Conservation (phyloP, 2,797 vertebrate genomes). For the Kryptopterus vitreolus region DNA sequence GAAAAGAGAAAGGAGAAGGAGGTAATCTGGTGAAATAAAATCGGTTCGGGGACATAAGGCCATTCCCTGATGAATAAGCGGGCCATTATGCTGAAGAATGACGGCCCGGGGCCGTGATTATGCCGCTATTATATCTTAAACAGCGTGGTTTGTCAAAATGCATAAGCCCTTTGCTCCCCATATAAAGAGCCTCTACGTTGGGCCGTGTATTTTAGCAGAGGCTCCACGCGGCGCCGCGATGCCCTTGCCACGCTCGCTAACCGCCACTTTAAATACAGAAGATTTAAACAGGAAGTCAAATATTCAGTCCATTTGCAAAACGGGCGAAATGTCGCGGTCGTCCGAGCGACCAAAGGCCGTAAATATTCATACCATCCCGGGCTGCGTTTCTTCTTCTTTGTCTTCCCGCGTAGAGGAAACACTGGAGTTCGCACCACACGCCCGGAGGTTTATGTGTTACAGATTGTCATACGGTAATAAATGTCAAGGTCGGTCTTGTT, state of each 20-base stretch:
- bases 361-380: conserved; percentile 25
- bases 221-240: conserved; percentile 67
- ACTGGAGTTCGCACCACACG: conserved; percentile 33
- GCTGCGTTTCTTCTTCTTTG: not conserved
- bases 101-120: conserved; percentile 87
- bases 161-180: conserved; percentile 70
- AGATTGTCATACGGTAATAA: conserved; percentile 64
- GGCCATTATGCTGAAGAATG: conserved; percentile 89
- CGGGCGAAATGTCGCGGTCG: not conserved
- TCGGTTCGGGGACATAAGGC: conserved; percentile 78
- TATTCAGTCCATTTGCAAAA: conserved; percentile 32
- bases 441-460: conserved; percentile 39
- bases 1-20: conserved; percentile 66
- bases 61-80: conserved; percentile 83
- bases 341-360: conserved; percentile 11
- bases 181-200: conserved; percentile 58
- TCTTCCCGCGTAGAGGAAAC: conserved; percentile 26
- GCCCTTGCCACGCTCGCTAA: conserved; percentile 47
- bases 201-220: conserved; percentile 63
- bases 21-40: conserved; percentile 82
- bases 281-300: conserved; percentile 50
- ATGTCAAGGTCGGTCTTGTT: conserved; percentile 61
- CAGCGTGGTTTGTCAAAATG: conserved; percentile 88
- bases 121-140: conserved; percentile 91
- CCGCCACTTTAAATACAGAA: conserved; percentile 55